Conservation (phyloP, 2,113 vertebrate species). For the Lepidothrix coronata region DNA sequence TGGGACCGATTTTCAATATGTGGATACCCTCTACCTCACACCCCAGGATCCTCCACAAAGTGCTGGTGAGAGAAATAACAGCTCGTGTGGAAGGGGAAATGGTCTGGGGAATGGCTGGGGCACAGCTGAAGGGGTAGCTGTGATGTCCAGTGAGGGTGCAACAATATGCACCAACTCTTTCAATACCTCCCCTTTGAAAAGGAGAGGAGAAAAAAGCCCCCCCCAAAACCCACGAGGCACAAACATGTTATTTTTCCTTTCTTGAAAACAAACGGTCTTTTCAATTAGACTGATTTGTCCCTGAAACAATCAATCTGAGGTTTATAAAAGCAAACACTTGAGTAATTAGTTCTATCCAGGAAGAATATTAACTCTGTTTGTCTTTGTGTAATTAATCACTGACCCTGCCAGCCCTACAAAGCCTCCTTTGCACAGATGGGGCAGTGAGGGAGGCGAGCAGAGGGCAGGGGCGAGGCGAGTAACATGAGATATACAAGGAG, state of each 20-base stretch:
- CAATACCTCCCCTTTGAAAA: background rate
- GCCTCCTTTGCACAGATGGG: slow-evolving; percentile 55
- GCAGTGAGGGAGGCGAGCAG: background rate
- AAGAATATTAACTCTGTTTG: slow-evolving; percentile 81
- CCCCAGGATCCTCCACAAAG: background rate
- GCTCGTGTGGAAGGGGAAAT: background rate
- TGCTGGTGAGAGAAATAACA: background rate
- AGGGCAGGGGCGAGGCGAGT: slow-evolving; percentile 24
- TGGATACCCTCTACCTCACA: background rate
- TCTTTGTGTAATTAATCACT: slow-evolving; percentile 80
- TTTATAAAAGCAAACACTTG: slow-evolving; percentile 78
- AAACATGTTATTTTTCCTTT: slow-evolving; percentile 16
- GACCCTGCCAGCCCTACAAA: slow-evolving; percentile 64
- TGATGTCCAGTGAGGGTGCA: background rate
- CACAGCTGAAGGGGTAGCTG: background rate
- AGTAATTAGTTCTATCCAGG: slow-evolving; percentile 79
- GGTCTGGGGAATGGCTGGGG: background rate
- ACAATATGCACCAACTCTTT: background rate
- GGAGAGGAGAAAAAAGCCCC: background rate
- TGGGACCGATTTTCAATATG: background rate
- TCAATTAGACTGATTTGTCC: slow-evolving; percentile 76
- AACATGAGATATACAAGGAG: slow-evolving; percentile 35
- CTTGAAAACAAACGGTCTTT: slow-evolving; percentile 72
- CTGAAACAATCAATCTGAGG: slow-evolving; percentile 72
- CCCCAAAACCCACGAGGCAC: background rate